Evolutionary conservation across 2,888 invertebrate species (phyloP), one percentile per base, ranked within the genome.

Genomic region (Lepidonotus clava): DNA sequence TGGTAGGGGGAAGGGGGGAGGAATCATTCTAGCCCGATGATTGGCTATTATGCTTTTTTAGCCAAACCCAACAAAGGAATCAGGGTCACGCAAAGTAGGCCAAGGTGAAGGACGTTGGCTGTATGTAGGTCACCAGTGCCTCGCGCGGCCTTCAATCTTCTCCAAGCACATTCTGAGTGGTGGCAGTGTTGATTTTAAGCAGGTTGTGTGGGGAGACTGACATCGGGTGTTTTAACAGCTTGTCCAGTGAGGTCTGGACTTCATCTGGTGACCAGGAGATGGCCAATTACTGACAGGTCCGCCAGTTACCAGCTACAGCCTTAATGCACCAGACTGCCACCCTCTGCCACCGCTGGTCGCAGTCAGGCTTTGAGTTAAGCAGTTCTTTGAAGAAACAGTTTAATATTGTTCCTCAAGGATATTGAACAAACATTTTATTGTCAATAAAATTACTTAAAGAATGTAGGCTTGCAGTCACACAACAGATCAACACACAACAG

Each of bases 41-140:
- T 71, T 71, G 71, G 71, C 71, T 71, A 71, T 71, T 71, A 71
- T 80, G 80, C 80, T 80, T 80, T 80, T 80, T 80, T 80, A 51
- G 51, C 51, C 46, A 51, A 41, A 24, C 46, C 76, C 80, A 24
- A 80, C 80, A 80, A 80, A 80, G 28, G 71, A 71, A 71, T 71
- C 80, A 28, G 80, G 80, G 80, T 80, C 80, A 80, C 32, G 11
- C 32, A 32, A 80, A 80, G 24, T 80, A 32, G 80, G 80, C 28
- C 80, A 80, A 46, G 24, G 80, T 41, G 32, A 80, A 80, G 46
- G 80, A 28, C 46, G 80, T n/a, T 51, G 5, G 8, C 6, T 4
- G 41, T 80, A 51, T 80, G 46, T 80, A 80, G 80, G 80, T 80
- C 80, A 80, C 34, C 14, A 11, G 36, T 71, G 71, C 4, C 18